Base-by-base conservation (phyloP, 2,888 invertebrate species). In the Andrena flavipes region DNA sequence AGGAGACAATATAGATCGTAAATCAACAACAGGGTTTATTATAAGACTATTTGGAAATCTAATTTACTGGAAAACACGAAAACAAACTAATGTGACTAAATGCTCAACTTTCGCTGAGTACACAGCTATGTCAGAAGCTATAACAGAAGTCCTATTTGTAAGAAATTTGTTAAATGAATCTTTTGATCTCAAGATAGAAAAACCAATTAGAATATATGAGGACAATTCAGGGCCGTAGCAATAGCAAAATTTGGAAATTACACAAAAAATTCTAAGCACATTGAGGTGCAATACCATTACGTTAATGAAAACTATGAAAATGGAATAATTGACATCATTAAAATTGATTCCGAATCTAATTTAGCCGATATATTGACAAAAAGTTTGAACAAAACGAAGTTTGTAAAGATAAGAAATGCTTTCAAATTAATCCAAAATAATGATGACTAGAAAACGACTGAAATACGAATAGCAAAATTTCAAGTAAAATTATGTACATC, bases 11-110 rank as follows among this genome's bases (percentile, higher is more conserved):
- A 7, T 72, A 0, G 82, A 85, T 65, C 69, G 87, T 26, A 85
- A 85, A 54, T 85, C 84, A 1, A 85, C 87, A 1, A 62, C 87
- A 1, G 87, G 84, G 1, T 87, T 73, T 78, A 30, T 85, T 65
- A 78, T 87, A 1, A 77, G 68, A 73, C 26, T 83, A 10, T 85
- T 42, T 67, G 80, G 76, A 56, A 85, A 84, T 71, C 62, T 60
- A 1, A 54, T 87, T 2, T 33, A 35, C 35, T 85, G 49, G n/a
- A 49, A 49, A n/a, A n/a, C 49, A 16, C 0, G 49, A 16, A 49
- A 49, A 49, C 49, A 49, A 49, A 49, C 13, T 6, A 49, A 0
- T n/a, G n/a, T 49, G 4, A n/a, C n/a, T 49, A n/a, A 49, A 49
- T 49, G 5, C 13, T 49, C 49, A 49, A 49, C 49, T n/a, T 49